Base-by-base conservation (phyloP, 30 jellyfish, hydroid and myxozoan species). In the Hydra vulgaris region DNA sequence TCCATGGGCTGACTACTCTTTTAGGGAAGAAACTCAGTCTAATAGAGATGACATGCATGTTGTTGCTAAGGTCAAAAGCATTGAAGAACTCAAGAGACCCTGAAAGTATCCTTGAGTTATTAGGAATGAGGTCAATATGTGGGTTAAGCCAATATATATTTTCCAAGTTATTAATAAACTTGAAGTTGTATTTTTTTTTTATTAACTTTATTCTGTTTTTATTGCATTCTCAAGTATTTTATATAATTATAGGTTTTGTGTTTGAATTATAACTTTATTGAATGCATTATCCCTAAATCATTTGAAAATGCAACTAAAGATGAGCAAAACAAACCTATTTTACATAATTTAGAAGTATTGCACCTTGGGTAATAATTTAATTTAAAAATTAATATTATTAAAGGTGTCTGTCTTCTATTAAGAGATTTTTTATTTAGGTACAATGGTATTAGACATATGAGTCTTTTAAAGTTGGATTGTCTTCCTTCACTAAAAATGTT, bases 211-310 rank as follows among this genome's bases (percentile, higher is more conserved):
- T 40, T 40, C 61, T 40, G 5, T 40, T 40, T 40, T 40, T 12
- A 3, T 5, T 40, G 12, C 61, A 40, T 40, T 40, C 61, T 3
- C 12, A 54, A 54, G 8, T 55, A 15, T 19, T 79, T 21, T 21
- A 61, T 7, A 66, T 77, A 17, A 4, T 53, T 73, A 7, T 70
- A 89, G 97, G 97, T 89, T 5, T 79, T 89, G 27, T 85, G 97
- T 66, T 89, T 89, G 53, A 89, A 89, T 73, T 87, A 79, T 81
- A 89, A 89, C 66, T 94, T 69, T 74, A 81, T 89, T 21, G 97
- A 89, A 26, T 67, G 95, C 66, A 82, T 89, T 19, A 69, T 83
- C 20, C 89, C 89, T 18, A 85, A 81, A 76, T 72, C 87, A 15
- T 72, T 70, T 53, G 88, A 70, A 27, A 15, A 27, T 40, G 61